Evolutionary conservation across 64 coral and sea anemone genomes (phyloP).

Genomic region (Porites lutea): DNA sequence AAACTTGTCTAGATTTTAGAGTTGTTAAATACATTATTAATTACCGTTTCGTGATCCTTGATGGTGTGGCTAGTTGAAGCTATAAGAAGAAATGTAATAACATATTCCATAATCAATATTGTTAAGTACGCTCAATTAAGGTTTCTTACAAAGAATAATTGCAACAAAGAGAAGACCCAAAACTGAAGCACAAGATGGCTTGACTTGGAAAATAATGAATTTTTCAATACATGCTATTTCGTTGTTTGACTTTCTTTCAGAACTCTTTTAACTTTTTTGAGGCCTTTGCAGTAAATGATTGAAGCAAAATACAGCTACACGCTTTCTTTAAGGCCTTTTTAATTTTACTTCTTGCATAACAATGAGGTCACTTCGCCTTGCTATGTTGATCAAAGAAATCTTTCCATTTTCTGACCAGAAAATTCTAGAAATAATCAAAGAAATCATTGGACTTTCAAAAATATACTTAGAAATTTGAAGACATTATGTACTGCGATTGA

Average conservation of each 20-base stretch:
- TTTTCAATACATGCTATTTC: too few species aligned
- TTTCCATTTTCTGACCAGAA: too few species aligned
- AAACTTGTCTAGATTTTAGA: not conserved
- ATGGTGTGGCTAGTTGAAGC: constrained; percentile 79
- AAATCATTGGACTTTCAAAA: not conserved
- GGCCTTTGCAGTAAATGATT: too few species aligned
- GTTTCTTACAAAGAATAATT: not conserved
- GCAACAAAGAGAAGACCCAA: not conserved
- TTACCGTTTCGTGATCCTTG: constrained; percentile 97
- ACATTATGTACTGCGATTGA: not conserved
- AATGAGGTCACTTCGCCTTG: too few species aligned
- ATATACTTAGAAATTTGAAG: not conserved
- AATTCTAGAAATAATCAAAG: not conserved
- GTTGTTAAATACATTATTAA: not conserved
- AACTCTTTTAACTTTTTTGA: too few species aligned
- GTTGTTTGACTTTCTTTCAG: too few species aligned
- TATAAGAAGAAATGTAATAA: constrained; percentile 14
- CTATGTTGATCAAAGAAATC: too few species aligned
- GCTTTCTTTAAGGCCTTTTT: too few species aligned
- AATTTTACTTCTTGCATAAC: too few species aligned
- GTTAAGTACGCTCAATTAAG: not conserved
- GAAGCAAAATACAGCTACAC: too few species aligned
- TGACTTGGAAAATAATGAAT: not conserved
- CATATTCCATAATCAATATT: constrained; percentile 6
- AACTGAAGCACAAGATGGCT: not conserved